Evolutionary conservation across 1,140 invertebrate genomes (phyloP).

Genomic region (Procambarus clarkii): DNA sequence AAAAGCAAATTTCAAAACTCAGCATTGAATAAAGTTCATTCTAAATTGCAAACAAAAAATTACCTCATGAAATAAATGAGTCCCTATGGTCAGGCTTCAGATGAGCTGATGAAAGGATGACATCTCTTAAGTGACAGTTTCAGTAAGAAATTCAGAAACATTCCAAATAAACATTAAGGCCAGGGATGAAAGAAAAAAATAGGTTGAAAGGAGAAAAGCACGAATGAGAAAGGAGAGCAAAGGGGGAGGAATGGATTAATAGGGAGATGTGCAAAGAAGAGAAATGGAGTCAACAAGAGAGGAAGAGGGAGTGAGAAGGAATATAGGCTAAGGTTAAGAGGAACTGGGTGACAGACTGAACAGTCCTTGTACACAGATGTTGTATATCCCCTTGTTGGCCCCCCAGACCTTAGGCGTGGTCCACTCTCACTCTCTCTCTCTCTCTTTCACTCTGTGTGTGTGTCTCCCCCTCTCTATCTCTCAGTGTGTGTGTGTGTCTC

Average conservation of each 20-base stretch:
- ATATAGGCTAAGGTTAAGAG: conserved; percentile 10
- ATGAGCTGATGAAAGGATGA: too few species aligned
- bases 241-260: neutral
- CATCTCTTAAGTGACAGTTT: too few species aligned
- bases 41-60: too few species aligned
- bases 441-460: neutral
- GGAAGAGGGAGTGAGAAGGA: neutral
- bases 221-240: too few species aligned
- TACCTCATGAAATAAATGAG: too few species aligned
- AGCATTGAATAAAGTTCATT: too few species aligned
- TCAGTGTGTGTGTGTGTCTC: neutral
- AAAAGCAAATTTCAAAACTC: too few species aligned
- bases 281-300: neutral
- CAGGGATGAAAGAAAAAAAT: too few species aligned
- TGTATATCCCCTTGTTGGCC: neutral
- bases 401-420: neutral
- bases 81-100: too few species aligned
- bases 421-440: neutral
- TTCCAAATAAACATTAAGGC: too few species aligned
- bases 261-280: neutral
- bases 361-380: conserved; percentile 3
- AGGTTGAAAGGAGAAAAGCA: too few species aligned
- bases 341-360: neutral
- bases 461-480: neutral
- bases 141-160: too few species aligned